Evolutionary conservation across 1,140 invertebrate species (phyloP).

Genomic region (Zeugodacus cucurbitae): DNA sequence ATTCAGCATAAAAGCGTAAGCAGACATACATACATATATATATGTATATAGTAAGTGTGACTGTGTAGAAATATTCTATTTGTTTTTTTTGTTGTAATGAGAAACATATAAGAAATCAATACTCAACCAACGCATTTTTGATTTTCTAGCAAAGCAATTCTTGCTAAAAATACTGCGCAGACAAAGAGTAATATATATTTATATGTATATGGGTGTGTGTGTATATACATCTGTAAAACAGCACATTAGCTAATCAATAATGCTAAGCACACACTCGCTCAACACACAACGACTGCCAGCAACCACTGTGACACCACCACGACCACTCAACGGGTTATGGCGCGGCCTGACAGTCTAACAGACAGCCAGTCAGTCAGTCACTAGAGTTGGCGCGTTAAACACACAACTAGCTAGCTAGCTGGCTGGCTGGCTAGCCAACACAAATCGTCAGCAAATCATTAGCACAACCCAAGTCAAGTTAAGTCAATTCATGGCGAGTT

Average conservation of each 20-base stretch:
- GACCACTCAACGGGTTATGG: neutral
- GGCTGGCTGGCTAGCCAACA: neutral
- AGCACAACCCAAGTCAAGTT: neutral
- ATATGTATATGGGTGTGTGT: neutral
- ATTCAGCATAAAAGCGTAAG: neutral
- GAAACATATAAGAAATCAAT: neutral
- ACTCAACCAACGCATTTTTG: neutral
- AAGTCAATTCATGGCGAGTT: neutral
- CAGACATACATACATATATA: neutral
- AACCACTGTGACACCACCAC: neutral
- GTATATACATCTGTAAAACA: neutral
- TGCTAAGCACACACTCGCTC: neutral
- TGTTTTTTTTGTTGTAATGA: neutral
- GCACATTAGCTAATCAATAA: slow-evolving; percentile 13
- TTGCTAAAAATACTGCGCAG: neutral
- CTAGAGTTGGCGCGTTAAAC: neutral
- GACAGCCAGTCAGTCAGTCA: neutral
- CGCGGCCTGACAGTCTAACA: neutral
- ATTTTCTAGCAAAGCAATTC: neutral
- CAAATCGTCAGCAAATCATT: neutral
- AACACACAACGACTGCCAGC: neutral
- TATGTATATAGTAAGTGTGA: neutral
- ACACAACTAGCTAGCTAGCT: neutral
- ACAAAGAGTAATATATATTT: neutral
- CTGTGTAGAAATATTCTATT: neutral